phyloP scores from a whole-genome alignment of 30 jellyfish, hydroid and myxozoan genomes.

The Aurelia sp. region DNA sequence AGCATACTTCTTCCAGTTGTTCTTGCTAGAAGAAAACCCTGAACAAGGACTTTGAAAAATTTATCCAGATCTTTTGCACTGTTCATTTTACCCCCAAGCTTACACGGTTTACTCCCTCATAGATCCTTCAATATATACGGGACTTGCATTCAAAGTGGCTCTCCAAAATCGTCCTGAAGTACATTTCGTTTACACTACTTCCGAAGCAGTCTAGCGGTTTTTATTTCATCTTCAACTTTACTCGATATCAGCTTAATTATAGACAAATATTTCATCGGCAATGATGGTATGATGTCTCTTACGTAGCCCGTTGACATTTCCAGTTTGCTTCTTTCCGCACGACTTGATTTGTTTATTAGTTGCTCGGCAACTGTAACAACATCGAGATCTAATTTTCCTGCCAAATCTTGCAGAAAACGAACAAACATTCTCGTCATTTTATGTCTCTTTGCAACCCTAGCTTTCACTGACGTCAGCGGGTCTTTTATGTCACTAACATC shows the following conservation, averaged over 20 bases:
- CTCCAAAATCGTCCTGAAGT: too few species aligned
- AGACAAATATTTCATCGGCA: conserved; percentile 15
- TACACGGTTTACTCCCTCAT: too few species aligned
- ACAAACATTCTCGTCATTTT: conserved; percentile 61
- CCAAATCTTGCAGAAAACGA: conserved; percentile 49
- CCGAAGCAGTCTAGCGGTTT: conserved; percentile 13
- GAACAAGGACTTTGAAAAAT: too few species aligned
- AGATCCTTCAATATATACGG: too few species aligned
- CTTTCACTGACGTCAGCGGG: neutral
- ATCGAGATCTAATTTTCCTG: conserved; percentile 47
- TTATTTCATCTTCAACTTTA: conserved; percentile 14
- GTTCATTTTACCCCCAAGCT: too few species aligned
- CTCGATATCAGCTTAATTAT: neutral
- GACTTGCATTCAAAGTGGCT: too few species aligned
- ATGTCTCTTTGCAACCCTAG: neutral
- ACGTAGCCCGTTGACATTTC: conserved; percentile 21
- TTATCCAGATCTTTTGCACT: too few species aligned
- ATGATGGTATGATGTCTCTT: conserved; percentile 31
- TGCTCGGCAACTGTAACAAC: conserved; percentile 62
- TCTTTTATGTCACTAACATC: neutral
- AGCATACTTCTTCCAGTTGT: too few species aligned
- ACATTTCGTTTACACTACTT: neutral
- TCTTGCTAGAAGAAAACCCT: too few species aligned
- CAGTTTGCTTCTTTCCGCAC: conserved; percentile 12
- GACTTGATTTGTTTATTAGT: conserved; percentile 25